phyloP scores from a whole-genome alignment of 2,113 vertebrate genomes.

The Paradoxurus hermaphroditus region DNA sequence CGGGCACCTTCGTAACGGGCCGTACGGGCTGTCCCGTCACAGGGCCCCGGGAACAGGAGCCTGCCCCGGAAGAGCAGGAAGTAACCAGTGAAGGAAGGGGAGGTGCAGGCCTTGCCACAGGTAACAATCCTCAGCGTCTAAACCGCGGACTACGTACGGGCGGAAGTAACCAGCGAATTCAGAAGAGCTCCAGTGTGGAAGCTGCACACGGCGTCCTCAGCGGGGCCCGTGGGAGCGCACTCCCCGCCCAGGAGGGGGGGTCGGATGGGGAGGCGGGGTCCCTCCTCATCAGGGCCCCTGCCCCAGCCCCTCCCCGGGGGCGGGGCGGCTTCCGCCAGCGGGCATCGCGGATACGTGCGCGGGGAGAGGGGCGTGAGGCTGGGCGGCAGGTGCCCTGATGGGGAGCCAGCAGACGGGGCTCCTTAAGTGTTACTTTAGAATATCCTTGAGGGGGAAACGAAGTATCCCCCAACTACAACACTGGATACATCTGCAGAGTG shows the following conservation, averaged over 20 bases:
- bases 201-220: background rate
- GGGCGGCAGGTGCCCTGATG: rapidly evolving
- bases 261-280: background rate
- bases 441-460: rapidly evolving
- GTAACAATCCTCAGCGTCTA: background rate
- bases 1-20: too few species aligned
- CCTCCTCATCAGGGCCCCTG: background rate
- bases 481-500: background rate
- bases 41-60: too few species aligned
- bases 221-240: background rate
- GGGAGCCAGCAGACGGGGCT: rapidly evolving
- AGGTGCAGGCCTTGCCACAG: too few species aligned
- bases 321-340: rapidly evolving
- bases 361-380: rapidly evolving
- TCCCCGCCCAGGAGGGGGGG: rapidly evolving
- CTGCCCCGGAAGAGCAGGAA: too few species aligned
- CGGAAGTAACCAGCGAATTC: background rate
- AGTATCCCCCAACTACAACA: too few species aligned
- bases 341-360: rapidly evolving
- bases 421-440: background rate
- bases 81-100: too few species aligned
- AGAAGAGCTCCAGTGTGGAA: too few species aligned
- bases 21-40: too few species aligned
- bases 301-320: rapidly evolving
- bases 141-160: background rate